These are phyloP conservation scores for Malachius bipustulatus DNA, from an alignment of 2,888 invertebrate species.

Conservation along the genomic window DNA sequence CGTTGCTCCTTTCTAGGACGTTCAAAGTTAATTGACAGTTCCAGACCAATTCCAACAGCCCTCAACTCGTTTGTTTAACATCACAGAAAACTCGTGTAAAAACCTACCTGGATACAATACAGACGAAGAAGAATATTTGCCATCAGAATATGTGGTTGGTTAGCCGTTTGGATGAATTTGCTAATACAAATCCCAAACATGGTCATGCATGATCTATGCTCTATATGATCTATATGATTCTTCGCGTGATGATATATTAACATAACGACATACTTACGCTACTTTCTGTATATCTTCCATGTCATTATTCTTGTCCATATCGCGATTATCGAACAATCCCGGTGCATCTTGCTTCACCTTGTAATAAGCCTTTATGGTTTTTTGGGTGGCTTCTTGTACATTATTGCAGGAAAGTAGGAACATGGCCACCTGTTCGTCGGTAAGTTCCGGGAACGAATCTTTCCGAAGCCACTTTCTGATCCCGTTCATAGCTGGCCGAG, in stretches of 20 bases:
- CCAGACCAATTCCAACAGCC: too few relatives aligned
- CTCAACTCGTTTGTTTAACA: too few relatives aligned
- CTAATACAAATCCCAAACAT: too few relatives aligned
- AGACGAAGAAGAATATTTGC: too few relatives aligned
- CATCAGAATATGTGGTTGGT: too few relatives aligned
- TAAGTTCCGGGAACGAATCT: neutral
- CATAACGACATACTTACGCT: neutral
- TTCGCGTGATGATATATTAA: neutral
- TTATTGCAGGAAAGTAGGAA: conserved; percentile 16
- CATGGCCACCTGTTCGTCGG: conserved; percentile 14
- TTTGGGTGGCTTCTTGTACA: conserved; percentile 13
- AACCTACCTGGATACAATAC: too few relatives aligned
- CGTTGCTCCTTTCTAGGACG: too few relatives aligned
- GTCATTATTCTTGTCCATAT: conserved; percentile 12
- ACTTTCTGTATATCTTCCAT: neutral
- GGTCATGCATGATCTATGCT: neutral
- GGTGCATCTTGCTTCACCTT: conserved; percentile 13
- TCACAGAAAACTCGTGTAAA: too few relatives aligned
- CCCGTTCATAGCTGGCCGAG: neutral
- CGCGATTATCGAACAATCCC: conserved; percentile 14
- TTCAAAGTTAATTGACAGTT: too few relatives aligned
- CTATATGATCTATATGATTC: neutral
- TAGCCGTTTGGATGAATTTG: too few relatives aligned
- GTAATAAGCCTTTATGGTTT: conserved; percentile 13
- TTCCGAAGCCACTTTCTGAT: neutral